phyloP scores from a whole-genome alignment of 64 coral and sea anemone genomes.

The Montipora efflorescens region DNA sequence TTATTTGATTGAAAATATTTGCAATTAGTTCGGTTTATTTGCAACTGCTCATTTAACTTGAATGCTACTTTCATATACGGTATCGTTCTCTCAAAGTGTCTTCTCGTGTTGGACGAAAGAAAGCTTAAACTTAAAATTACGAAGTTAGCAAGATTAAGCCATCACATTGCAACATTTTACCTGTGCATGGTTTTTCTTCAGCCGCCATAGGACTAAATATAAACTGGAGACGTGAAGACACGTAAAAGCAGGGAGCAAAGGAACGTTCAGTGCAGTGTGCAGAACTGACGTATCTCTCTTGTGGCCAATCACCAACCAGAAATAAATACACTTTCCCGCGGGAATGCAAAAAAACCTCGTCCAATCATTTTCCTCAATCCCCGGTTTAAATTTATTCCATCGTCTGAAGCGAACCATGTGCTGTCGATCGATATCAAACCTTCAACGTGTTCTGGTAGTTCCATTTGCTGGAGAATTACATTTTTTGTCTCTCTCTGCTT shows the following conservation, averaged over 20 bases:
- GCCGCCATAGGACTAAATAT: not conserved
- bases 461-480: too few species aligned
- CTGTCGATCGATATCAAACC: not conserved
- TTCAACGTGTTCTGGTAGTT: not conserved
- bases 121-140: not conserved
- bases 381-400: too few species aligned
- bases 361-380: not conserved
- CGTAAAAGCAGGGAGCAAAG: not conserved
- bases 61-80: too few species aligned
- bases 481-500: too few species aligned
- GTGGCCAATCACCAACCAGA: constrained; percentile 10
- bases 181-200: constrained; percentile 73
- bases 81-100: too few species aligned
- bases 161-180: constrained; percentile 4
- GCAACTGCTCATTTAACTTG: too few species aligned
- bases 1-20: too few species aligned
- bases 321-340: not conserved
- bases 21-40: too few species aligned
- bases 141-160: not conserved
- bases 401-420: not conserved
- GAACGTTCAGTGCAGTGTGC: too few species aligned
- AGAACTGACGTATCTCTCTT: not conserved
- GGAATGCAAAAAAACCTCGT: not conserved
- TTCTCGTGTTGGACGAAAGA: too few species aligned
- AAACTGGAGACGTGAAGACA: not conserved